These are phyloP conservation scores for Eudasyphora cyanicolor DNA, from an alignment of 2,888 invertebrate species.

Conservation along the genomic window DNA sequence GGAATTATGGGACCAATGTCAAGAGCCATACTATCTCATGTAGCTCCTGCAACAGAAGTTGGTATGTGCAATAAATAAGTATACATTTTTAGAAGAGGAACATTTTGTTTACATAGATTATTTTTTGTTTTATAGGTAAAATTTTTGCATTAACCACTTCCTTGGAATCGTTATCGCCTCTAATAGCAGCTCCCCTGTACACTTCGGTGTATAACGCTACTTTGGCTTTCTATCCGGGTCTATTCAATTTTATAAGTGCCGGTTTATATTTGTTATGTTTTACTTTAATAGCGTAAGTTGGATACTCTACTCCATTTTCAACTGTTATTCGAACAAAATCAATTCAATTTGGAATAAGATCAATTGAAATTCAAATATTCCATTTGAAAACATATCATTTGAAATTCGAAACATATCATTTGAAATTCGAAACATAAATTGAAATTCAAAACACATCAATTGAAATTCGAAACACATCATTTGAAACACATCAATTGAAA, in stretches of 20 bases:
- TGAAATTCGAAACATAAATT: no score
- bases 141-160: conserved; percentile 86
- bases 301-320: no score
- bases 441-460: no score
- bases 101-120: not conserved
- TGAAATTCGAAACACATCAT: no score
- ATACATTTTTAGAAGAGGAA: no score
- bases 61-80: conserved; percentile 74
- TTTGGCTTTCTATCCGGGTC: conserved; percentile 81
- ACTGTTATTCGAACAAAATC: no score
- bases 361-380: no score
- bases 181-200: conserved; percentile 84
- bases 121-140: conserved; percentile 80
- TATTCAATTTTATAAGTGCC: conserved; percentile 83
- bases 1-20: conserved; percentile 78
- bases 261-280: conserved; percentile 80
- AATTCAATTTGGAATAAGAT: no score
- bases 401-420: no score
- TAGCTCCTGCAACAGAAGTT: conserved; percentile 77
- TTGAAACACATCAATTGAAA: no score
- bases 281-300: conserved; percentile 82
- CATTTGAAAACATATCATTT: no score
- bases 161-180: conserved; percentile 84
- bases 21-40: conserved; percentile 78
- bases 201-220: conserved; percentile 83